phyloP scores from a whole-genome alignment of 2,888 invertebrate genomes.

The Stenodera caucasica region DNA sequence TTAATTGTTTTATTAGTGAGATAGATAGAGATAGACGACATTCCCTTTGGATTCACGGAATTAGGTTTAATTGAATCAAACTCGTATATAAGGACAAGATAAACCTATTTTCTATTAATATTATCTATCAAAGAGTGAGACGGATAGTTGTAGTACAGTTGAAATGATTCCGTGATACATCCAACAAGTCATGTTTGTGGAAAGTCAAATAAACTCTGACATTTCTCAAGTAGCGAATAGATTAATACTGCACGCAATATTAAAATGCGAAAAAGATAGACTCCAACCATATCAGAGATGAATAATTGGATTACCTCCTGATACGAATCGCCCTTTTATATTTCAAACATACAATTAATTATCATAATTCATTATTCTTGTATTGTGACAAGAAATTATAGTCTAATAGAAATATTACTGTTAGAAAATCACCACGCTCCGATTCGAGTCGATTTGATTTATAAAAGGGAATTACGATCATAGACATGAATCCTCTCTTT shows the following conservation, averaged over 20 bases:
- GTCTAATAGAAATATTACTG: background rate
- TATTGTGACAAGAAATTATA: background rate
- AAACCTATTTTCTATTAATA: conserved; percentile 12
- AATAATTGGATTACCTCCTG: conserved; percentile 42
- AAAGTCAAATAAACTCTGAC: conserved; percentile 48
- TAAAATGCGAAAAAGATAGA: conserved; percentile 44
- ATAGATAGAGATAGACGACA: background rate
- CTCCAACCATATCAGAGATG: conserved; percentile 34
- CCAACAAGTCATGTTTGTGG: conserved; percentile 36
- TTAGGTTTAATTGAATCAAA: conserved; percentile 9
- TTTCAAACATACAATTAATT: conserved; percentile 98
- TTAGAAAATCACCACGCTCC: background rate
- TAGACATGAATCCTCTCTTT: conserved; percentile 1
- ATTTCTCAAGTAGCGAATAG: conserved; percentile 46
- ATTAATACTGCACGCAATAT: conserved; percentile 48
- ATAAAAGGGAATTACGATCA: background rate
- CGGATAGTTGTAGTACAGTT: background rate
- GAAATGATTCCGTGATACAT: conserved; percentile 28
- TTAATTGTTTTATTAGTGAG: conserved; percentile 11
- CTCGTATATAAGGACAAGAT: background rate
- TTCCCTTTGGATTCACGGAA: conserved; percentile 1
- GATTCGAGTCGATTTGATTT: background rate
- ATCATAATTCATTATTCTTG: conserved; percentile 70
- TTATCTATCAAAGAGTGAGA: background rate
- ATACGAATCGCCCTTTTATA: conserved; percentile 38